phyloP scores from a whole-genome alignment of 1,140 invertebrate species.

The Patella vulgata region DNA sequence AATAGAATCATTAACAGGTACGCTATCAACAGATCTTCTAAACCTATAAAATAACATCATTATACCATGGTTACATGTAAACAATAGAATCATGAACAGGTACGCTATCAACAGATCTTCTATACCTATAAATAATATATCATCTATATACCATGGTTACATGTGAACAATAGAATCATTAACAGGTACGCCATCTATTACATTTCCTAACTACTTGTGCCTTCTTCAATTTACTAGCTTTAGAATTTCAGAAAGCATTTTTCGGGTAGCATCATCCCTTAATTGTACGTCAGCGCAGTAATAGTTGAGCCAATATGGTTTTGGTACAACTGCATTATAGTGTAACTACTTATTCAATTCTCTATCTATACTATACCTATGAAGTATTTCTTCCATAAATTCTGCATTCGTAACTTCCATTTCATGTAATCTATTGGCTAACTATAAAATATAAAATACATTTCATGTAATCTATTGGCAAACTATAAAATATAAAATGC shows the following conservation, averaged over 20 bases:
- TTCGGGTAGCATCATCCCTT: too few species aligned
- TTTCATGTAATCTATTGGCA: not conserved
- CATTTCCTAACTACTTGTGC: too few species aligned
- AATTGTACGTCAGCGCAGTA: not conserved
- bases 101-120: slow-evolving; percentile 75
- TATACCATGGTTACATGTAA: slow-evolving; percentile 67
- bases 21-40: slow-evolving; percentile 75
- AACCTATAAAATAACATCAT: slow-evolving; percentile 73
- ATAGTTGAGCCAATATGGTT: not conserved
- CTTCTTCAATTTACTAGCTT: too few species aligned
- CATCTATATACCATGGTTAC: not conserved
- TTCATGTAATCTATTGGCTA: slow-evolving; percentile 41
- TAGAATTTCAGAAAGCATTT: too few species aligned
- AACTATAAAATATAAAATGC: too few species aligned
- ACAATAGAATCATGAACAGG: slow-evolving; percentile 81
- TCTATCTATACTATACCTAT: not conserved
- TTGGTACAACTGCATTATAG: too few species aligned
- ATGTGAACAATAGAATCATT: slow-evolving; percentile 81
- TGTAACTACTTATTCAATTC: not conserved
- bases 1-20: slow-evolving; percentile 80
- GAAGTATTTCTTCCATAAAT: slow-evolving; percentile 42
- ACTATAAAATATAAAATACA: slow-evolving; percentile 27
- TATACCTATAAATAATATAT: slow-evolving; percentile 74
- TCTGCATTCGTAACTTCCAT: slow-evolving; percentile 30
- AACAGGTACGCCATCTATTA: slow-evolving; percentile 74